Evolutionary conservation across 2,113 vertebrate species (phyloP).

Genomic region (Lycocorax pyrrhopterus): DNA sequence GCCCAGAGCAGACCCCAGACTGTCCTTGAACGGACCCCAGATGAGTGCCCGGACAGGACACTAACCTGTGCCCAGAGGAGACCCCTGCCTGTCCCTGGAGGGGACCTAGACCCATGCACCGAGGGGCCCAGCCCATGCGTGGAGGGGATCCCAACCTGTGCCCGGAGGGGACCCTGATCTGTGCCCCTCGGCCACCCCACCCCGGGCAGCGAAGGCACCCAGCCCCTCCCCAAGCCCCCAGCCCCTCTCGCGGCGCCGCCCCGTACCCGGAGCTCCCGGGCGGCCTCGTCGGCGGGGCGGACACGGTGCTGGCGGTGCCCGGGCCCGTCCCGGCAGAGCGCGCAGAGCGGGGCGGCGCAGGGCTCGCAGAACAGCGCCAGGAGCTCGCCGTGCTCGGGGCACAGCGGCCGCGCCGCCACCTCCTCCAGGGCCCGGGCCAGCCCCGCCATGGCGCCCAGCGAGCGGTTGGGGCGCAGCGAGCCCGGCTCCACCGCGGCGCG

Average conservation of each 20-base stretch:
- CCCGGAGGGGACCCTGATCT: not conserved
- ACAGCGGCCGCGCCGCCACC: not conserved
- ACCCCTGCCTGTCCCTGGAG: too few species aligned
- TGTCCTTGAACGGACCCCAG: not conserved
- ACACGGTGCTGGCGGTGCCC: not conserved
- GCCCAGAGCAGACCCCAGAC: not conserved
- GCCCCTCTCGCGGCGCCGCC: not conserved
- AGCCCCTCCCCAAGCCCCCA: too few species aligned
- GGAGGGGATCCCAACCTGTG: not conserved
- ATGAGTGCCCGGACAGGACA: not conserved
- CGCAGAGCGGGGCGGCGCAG: not conserved
- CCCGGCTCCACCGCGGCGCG: not conserved
- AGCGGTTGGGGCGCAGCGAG: conserved; percentile 25
- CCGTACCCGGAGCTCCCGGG: not conserved
- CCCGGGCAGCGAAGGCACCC: not conserved
- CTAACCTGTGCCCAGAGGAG: not conserved
- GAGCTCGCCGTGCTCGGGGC: not conserved
- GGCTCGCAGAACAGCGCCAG: not conserved
- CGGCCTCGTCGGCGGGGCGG: not conserved
- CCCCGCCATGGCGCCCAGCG: not conserved
- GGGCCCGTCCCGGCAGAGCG: not conserved
- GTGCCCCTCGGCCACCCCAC: not conserved
- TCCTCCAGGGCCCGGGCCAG: not conserved
- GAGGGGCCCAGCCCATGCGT: fast-evolving
- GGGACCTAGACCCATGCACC: not conserved